Percentiles rank a stretch among this genome's conserved stretches.
These are phyloP conservation scores for Ganaspis sp. DNA, from an alignment of 1,140 invertebrate species.

Conservation along the genomic window DNA sequence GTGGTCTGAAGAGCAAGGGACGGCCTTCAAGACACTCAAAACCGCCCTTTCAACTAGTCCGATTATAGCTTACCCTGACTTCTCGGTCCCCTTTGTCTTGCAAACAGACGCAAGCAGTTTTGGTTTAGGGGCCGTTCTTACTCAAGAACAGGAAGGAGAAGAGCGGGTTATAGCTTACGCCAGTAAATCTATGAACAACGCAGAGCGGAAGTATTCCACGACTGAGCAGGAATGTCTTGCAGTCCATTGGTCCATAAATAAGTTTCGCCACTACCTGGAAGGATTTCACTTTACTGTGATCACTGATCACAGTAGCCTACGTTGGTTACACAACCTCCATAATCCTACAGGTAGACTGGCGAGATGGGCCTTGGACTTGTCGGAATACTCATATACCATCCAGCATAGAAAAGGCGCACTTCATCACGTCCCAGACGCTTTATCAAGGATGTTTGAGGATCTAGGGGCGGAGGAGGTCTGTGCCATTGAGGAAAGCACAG, in stretches of 20 bases:
- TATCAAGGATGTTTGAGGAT: neutral
- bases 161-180: conserved; percentile 74
- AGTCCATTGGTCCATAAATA: neutral
- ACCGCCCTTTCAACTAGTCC: too few species aligned
- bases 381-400: neutral
- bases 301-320: too few species aligned
- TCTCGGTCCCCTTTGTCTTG: too few species aligned
- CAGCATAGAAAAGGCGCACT: neutral
- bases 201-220: conserved; percentile 57
- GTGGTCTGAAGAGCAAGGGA: too few species aligned
- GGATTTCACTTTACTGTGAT: too few species aligned
- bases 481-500: neutral
- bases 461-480: neutral
- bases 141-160: too few species aligned
- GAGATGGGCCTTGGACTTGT: too few species aligned
- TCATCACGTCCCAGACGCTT: neutral
- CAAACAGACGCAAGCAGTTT: neutral
- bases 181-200: conserved; percentile 56
- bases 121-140: conserved; percentile 62
- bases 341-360: too few species aligned
- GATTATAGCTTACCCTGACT: too few species aligned
- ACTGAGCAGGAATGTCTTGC: neutral
- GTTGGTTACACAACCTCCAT: too few species aligned
- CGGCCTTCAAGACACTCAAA: too few species aligned
- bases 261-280: neutral